Conservation (phyloP, 2,888 invertebrate genomes). For the Acleris laterana region DNA sequence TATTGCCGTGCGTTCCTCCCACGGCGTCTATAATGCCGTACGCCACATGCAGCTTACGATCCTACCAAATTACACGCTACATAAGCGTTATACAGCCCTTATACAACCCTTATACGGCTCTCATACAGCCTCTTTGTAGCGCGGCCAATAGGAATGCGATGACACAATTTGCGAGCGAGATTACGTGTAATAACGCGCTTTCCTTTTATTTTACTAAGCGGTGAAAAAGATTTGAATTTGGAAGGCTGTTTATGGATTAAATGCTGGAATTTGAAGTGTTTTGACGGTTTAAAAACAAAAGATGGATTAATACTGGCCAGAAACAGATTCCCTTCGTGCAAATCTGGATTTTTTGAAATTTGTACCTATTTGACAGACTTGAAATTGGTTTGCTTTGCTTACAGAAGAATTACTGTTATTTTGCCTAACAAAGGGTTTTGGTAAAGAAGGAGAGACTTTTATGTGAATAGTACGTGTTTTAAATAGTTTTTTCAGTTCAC, state of each 20-base stretch:
- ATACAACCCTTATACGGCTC: conserved; percentile 26
- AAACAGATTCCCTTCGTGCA: no score
- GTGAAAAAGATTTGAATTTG: conserved; percentile 7
- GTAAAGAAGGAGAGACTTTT: no score
- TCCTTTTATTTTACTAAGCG: conserved; percentile 22
- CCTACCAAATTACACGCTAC: conserved; percentile 34
- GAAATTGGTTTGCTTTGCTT: no score
- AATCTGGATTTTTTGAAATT: no score
- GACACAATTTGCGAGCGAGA: conserved; percentile 32
- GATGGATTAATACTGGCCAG: no score
- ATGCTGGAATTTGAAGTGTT: no score
- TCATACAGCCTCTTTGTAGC: conserved; percentile 26
- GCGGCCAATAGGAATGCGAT: conserved; percentile 35
- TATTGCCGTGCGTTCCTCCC: conserved; percentile 26
- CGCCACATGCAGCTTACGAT: conserved; percentile 32
- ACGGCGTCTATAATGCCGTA: conserved; percentile 21
- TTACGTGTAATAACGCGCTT: conserved; percentile 23
- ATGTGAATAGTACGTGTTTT: no score
- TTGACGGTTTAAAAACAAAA: no score
- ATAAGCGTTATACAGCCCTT: conserved; percentile 37
- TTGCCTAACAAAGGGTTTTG: no score
- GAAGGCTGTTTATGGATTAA: conserved; percentile 12
- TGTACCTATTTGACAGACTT: no score
- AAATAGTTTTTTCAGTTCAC: no score
- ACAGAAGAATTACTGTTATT: no score